Base-by-base conservation (phyloP, 2,113 vertebrate species). In the Gobius niger region DNA sequence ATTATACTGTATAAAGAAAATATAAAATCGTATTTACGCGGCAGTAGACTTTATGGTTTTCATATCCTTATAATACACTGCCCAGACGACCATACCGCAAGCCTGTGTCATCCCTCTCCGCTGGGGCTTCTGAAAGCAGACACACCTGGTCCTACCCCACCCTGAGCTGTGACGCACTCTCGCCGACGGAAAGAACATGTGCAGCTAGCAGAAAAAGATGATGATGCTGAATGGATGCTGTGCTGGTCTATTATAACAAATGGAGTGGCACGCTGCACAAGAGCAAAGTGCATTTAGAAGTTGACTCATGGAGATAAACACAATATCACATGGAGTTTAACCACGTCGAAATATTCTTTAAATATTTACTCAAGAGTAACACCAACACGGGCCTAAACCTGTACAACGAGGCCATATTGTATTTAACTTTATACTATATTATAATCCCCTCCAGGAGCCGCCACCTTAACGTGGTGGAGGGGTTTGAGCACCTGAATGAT, bases 81-180 rank as follows among this genome's bases (percentile, higher is more conserved):
- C 24, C 14, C 59, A 44, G 11, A 53, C 59, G 19, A 52, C 50
- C 51, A 56, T 14, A 52, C 72, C 68, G 9, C 72, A 67, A 52
- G 54, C 49, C 68, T 68, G 24, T 44, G 7, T 62, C 52, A 60
- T 70, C 34, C 9, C 63, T 52, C 63, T 53, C 52, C 34, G 6
- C 44, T 60, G 75, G 82, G 84, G 77, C 54, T 78, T 74, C 63
- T 54, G 62, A 75, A 77, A 73, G 65, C 46, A 81, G 61, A 62
- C 62, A 76, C 75, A 87, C 79, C 77, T 87, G 77, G 70, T 12
- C 57, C 24, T 6, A 15, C 56, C 18, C 60, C 67, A 56, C 50
- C 72, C 67, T 9, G n/a, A n/a, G 7, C 65, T 67, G 65, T 80
- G 72, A 76, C 63, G 15, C 64, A 72, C 6, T 0, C 51, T 72